Base-by-base conservation (phyloP, 1,140 invertebrate genomes). In the Euborellia annulipes region DNA sequence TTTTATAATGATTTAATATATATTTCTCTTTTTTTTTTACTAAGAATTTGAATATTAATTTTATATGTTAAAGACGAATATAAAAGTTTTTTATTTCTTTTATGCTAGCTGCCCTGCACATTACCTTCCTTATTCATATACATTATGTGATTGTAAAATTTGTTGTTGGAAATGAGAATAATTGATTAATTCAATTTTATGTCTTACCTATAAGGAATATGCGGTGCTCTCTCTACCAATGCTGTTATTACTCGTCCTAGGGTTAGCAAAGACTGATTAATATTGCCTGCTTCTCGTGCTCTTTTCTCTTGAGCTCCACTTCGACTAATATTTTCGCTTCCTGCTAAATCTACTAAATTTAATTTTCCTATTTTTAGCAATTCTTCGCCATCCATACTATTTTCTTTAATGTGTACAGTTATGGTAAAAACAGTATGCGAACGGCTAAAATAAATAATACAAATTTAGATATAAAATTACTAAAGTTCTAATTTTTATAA, bases 401-500 rank as follows among this genome's bases (percentile, higher is more conserved):
- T 87, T 60, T 97, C 90, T 56, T 91, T 90, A 50, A 90, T 92
- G 61, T 92, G 85, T 3, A 96, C 79, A 0, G 89, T 89, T 38
- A 98, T 84, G 0, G 90, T 90, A 66, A 98, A 97, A 2, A 98
- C 84, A 11, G 91, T 91, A 61, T 98, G 94, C 0, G 90, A 94
- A 41, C 91, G 82, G 58, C 88, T 93, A 60, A 50, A 64, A 70
- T 62, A 53, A 27, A 27, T 27, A 27, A 27, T 27, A 6, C 23
- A 6, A 6, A 27, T 27, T 27, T 6, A 27, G 4, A 27, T 27
- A 27, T 27, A 27, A 6, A 27, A 6, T 6, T 27, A 27, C 4
- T 4, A 6, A 27, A 11, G 23, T 27, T 27, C 4, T 27, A 27
- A 27, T 4, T 27, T 16, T 42, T n/a, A 14, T 27, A 6, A 27